Base-by-base conservation (phyloP, 2,888 invertebrate genomes). In the Timandra comae region DNA sequence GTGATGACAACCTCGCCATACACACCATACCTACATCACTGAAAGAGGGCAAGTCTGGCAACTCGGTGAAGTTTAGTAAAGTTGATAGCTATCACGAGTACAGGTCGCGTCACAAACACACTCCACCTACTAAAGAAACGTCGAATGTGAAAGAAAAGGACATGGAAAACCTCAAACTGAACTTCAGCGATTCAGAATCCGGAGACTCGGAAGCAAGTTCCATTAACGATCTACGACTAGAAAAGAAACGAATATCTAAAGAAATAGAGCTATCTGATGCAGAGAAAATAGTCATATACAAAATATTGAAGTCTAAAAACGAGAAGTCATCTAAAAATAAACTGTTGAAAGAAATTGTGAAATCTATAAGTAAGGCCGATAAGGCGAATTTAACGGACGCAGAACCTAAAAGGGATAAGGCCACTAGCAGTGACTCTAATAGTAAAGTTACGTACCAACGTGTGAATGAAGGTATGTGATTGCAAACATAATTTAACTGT, bases 61-160 rank as follows among this genome's bases (percentile, higher is more conserved):
- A 75, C 33, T 57, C 59, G 23, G 82, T 84, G 0, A 81, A 78
- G 41, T 82, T 84, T 34, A 74, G 74, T 46, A 60, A 72, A 49
- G 63, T 72, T 3, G 78, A 82, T 38, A 80, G 74, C 40, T 84
- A 85, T 41, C 82, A 84, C 25, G 82, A 84, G 47, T 85, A 85
- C 41, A 66, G 85, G 28, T 80, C 82, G 1, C 61, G 77, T 1
- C 81, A 82, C 37, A 80, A 77, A 46, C 85, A 85, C 41, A 84
- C 85, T 1, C 85, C 85, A 5, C 85, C 85, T 0, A 84, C 85
- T 8, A 82, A 80, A 53, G 78, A 81, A 11, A 56, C 52, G 7
- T 28, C 10, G 2, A 9, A 19, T 10, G 19, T 8, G 27, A 8
- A 5, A 3, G 16, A 16, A 5, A 16, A 16, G 16, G 6, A 16